Conservation (phyloP, 2,797 vertebrate genomes). For the Falco biarmicus region DNA sequence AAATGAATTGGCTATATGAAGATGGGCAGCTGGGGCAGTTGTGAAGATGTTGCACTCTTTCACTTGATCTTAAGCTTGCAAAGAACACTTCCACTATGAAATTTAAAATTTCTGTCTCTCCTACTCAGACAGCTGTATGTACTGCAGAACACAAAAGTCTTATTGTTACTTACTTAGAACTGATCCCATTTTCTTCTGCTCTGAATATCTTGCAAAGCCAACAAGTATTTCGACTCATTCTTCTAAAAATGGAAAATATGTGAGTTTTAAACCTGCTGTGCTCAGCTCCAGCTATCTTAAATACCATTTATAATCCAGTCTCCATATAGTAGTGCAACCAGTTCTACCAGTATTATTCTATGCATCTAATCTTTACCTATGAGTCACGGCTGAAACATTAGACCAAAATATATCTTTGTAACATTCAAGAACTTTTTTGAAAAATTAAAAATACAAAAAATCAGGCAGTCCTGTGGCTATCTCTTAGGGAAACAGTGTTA, state of each 20-base stretch:
- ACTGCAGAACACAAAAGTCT: background rate
- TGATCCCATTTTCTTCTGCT: constrained; percentile 29
- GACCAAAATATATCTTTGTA: background rate
- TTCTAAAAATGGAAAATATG: constrained; percentile 52
- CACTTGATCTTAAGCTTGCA: background rate
- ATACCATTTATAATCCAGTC: background rate
- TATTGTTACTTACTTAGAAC: constrained; percentile 65
- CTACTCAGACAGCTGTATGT: background rate
- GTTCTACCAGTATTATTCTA: background rate
- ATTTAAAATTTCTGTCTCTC: background rate
- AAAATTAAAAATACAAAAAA: background rate
- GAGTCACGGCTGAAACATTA: background rate
- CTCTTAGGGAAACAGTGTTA: background rate
- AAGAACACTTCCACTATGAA: background rate
- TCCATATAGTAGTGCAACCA: background rate
- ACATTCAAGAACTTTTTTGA: background rate
- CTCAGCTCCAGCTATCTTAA: background rate
- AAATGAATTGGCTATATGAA: background rate
- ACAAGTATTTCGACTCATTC: constrained; percentile 57
- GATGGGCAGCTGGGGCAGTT: background rate
- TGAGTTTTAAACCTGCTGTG: background rate
- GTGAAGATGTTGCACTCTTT: background rate
- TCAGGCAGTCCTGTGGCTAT: background rate
- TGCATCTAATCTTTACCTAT: background rate
- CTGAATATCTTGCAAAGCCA: constrained; percentile 68